Conservation (phyloP, 2,797 vertebrate species). For the Chromobotia macracanthus region DNA sequence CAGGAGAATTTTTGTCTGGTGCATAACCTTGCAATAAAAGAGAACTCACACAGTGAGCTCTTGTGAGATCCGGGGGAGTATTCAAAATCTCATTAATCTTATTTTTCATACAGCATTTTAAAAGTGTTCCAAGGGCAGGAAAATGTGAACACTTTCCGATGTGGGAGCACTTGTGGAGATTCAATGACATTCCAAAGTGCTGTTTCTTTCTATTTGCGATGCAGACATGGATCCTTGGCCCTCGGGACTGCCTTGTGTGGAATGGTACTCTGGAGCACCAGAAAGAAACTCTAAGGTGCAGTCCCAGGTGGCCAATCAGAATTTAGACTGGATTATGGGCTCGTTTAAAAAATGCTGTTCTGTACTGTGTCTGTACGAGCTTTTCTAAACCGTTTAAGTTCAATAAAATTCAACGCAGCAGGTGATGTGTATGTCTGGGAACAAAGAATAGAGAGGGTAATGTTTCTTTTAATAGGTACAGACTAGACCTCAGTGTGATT, state of each 20-base stretch:
- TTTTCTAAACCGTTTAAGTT: slow-evolving; percentile 48
- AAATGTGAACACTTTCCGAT: slow-evolving; percentile 68
- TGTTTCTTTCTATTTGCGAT: slow-evolving; percentile 67
- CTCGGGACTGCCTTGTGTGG: slow-evolving; percentile 64
- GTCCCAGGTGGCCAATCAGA: slow-evolving; percentile 63
- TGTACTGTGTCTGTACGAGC: slow-evolving; percentile 42
- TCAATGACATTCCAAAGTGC: slow-evolving; percentile 51
- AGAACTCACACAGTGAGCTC: slow-evolving; percentile 26
- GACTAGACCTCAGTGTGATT: slow-evolving; percentile 3
- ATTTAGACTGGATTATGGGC: slow-evolving; percentile 70
- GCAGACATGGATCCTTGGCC: slow-evolving; percentile 66
- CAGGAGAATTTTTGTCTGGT: slow-evolving; percentile 51
- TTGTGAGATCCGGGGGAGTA: slow-evolving; percentile 55
- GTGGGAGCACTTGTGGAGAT: slow-evolving; percentile 63
- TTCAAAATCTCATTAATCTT: slow-evolving; percentile 61
- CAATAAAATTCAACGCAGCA: slow-evolving; percentile 40
- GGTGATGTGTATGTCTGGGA: slow-evolving; percentile 47
- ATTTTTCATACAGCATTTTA: slow-evolving; percentile 67
- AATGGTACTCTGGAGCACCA: slow-evolving; percentile 70
- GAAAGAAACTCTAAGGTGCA: slow-evolving; percentile 75
- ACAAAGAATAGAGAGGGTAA: slow-evolving; percentile 37
- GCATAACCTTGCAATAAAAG: slow-evolving; percentile 50
- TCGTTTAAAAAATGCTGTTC: slow-evolving; percentile 66
- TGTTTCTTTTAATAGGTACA: slow-evolving; percentile 35
- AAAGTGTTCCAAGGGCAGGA: slow-evolving; percentile 65